Conservation (phyloP, 2,797 vertebrate genomes). For the Pangasius krempfi region DNA sequence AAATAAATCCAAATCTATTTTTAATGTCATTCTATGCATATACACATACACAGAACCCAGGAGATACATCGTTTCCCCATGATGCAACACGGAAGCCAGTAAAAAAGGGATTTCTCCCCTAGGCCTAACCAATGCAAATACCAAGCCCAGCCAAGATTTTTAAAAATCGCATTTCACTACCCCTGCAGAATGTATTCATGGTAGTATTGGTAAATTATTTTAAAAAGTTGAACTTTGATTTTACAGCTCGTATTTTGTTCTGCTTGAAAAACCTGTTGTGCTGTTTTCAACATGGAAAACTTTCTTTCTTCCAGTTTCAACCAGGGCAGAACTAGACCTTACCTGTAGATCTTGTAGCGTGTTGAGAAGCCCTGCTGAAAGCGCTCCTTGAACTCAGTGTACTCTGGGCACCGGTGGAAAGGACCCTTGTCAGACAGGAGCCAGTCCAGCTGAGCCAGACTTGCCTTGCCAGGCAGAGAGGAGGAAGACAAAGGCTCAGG, state of each 20-base stretch:
- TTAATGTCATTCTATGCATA: background rate
- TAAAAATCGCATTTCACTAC: constrained; percentile 8
- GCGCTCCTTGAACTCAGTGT: constrained; percentile 91
- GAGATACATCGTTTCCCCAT: background rate
- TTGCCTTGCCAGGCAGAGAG: constrained; percentile 65
- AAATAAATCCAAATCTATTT: background rate
- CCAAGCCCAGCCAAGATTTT: background rate
- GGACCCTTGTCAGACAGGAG: constrained; percentile 94
- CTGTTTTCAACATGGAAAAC: background rate
- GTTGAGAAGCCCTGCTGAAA: constrained; percentile 96
- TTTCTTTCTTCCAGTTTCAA: background rate
- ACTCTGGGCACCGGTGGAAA: constrained; percentile 93
- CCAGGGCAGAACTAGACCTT: constrained; percentile 55
- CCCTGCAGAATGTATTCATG: background rate
- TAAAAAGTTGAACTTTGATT: background rate
- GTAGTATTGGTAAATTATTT: background rate
- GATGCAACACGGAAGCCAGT: constrained; percentile 16
- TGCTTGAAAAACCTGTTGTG: background rate
- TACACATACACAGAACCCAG: background rate
- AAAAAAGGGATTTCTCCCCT: constrained; percentile 19
- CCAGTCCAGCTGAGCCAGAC: constrained; percentile 87
- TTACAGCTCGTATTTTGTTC: background rate
- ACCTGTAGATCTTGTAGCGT: constrained; percentile 99
- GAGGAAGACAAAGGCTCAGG: constrained; percentile 71
- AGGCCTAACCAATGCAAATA: constrained; percentile 5